Percentiles rank a stretch among this genome's conserved stretches.
Evolutionary conservation across 2,113 vertebrate genomes (phyloP).

Genomic region (Diadophis punctatus): DNA sequence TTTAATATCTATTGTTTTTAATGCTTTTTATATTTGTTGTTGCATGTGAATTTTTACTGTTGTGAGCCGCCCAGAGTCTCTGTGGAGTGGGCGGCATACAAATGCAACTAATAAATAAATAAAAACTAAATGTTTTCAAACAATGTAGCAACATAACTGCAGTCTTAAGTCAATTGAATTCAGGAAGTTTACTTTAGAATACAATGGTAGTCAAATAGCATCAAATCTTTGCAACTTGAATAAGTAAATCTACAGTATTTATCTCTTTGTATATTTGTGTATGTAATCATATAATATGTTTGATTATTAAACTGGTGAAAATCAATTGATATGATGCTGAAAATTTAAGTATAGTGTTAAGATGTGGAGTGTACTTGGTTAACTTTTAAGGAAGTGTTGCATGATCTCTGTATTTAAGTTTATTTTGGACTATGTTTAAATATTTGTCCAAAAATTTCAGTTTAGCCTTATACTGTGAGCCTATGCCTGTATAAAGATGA

Average conservation of each 20-base stretch:
- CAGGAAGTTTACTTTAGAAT: not conserved
- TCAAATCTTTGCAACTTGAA: not conserved
- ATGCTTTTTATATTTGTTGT: too few relatives aligned
- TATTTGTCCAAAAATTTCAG: constrained; percentile 36
- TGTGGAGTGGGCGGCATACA: too few relatives aligned
- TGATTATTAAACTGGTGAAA: not conserved
- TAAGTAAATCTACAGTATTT: not conserved
- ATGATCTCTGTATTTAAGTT: constrained; percentile 13
- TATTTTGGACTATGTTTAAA: constrained; percentile 25
- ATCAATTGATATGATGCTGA: constrained; percentile 40
- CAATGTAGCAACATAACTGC: not conserved
- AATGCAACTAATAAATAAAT: too few relatives aligned
- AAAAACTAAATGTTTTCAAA: not conserved
- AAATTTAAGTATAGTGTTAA: constrained; percentile 42
- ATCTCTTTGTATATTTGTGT: not conserved
- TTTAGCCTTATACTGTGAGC: constrained; percentile 52
- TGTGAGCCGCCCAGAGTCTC: too few relatives aligned
- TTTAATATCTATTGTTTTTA: too few relatives aligned
- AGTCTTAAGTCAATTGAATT: not conserved
- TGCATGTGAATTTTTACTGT: too few relatives aligned
- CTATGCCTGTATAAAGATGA: constrained; percentile 17
- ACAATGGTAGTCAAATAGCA: not conserved
- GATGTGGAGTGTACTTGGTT: constrained; percentile 44
- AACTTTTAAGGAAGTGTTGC: constrained; percentile 38
- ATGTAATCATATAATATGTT: not conserved